Evolutionary conservation across 2,888 invertebrate genomes (phyloP), one percentile per base, ranked within the genome.

Genomic region (Machimus rusticus): DNA sequence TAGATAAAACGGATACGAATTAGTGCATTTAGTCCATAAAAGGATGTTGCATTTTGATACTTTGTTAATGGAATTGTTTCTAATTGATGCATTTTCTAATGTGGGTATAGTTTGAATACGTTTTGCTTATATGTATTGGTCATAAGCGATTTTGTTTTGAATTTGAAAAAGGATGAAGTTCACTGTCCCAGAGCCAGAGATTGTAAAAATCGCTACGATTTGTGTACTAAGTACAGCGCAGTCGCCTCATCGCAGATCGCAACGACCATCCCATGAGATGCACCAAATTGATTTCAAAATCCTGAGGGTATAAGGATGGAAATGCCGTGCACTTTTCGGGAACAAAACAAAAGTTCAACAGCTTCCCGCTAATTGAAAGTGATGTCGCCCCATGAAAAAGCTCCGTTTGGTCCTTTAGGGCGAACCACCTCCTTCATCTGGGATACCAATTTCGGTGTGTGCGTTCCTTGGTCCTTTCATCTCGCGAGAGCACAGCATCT

Each of bases 281-380:
- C 66, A 66, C 28, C 66, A 12, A 66, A 66, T 66, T 66, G 66
- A 66, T 66, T 66, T 66, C 23, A 66, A 66, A 66, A 66, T 66
- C 28, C 51, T 28, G 31, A 79, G 23, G 28, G 9, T 28, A 28
- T 51, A 51, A 12, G 51, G 31, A 46, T 79, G 28, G 6, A 79
- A 51, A 51, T 79, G 79, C 51, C 51, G 28, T 79, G 79, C 79
- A 79, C 31, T 51, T 79, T 16, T 51, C 57, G n/a, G 34, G 39
- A 82, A 82, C 82, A 74, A 86, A 86, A 86, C 77, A 77, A 77
- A 77, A 86, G 77, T 57, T 86, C 77, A 86, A 86, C 86, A 86
- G 77, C 77, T 86, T 77, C 86, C 77, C 86, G 77, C 78, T 55
- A 86, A 86, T 86, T 86, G 77, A 86, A 55, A 57, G 76, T 55